A percentile compares a stretch with the other conserved stretches of the same genome.
These are phyloP conservation scores for Pollimyrus isidori DNA, from an alignment of 2,113 vertebrate species.

Conservation along the genomic window DNA sequence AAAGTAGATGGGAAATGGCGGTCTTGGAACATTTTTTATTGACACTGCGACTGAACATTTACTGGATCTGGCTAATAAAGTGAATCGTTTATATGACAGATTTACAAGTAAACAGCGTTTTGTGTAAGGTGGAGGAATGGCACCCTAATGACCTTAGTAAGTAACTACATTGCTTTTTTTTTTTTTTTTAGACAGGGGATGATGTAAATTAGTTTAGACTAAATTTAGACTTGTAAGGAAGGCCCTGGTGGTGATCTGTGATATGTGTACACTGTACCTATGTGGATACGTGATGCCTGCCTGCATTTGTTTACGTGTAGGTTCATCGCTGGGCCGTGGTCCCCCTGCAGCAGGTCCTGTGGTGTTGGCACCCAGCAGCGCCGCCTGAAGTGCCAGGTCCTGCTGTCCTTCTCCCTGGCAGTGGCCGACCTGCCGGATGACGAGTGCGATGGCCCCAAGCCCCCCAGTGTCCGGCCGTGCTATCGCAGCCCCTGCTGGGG, in stretches of 20 bases:
- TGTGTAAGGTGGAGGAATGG: background rate
- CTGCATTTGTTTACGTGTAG: conserved; percentile 47
- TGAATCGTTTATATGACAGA: background rate
- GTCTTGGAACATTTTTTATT: conserved; percentile 9
- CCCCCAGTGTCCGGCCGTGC: conserved; percentile 68
- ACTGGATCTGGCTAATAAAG: background rate
- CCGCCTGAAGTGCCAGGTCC: conserved; percentile 78
- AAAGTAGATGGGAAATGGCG: conserved; percentile 20
- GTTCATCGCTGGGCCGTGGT: conserved; percentile 85
- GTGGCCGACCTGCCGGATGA: conserved; percentile 84
- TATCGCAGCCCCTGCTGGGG: conserved; percentile 70
- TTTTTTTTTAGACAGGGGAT: background rate
- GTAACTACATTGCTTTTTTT: background rate
- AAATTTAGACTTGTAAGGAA: background rate
- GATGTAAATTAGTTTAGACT: background rate
- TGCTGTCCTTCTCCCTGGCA: conserved; percentile 88
- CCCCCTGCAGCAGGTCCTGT: conserved; percentile 79
- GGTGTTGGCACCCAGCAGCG: conserved; percentile 76
- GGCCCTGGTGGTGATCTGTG: background rate
- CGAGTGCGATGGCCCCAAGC: conserved; percentile 83
- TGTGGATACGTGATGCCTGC: background rate
- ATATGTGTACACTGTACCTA: background rate
- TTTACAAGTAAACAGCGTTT: conserved; percentile 8
- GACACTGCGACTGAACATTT: background rate
- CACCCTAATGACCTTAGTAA: background rate